Percentiles rank a stretch among this genome's conserved stretches.
phyloP scores from a whole-genome alignment of 1,140 invertebrate genomes.

The Thaumatotibia leucotreta region DNA sequence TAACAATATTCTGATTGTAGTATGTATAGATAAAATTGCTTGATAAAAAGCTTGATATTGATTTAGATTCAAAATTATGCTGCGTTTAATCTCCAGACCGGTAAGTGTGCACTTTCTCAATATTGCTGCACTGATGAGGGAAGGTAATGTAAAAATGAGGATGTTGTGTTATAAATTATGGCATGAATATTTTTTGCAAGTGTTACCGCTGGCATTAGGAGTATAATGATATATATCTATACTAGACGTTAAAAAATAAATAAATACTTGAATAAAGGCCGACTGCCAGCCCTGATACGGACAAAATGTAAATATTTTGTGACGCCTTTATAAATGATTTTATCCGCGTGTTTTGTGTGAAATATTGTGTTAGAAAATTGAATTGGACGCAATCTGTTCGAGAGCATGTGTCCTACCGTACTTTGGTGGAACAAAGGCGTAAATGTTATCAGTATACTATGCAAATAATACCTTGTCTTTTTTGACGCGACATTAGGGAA shows the following conservation, averaged over 20 bases:
- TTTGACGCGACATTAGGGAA: not conserved
- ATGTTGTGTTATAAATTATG: too few species aligned
- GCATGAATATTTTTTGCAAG: too few species aligned
- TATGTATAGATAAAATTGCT: too few species aligned
- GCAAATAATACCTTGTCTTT: not conserved
- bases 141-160: too few species aligned
- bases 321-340: constrained; percentile 71
- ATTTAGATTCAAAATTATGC: too few species aligned
- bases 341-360: constrained; percentile 63
- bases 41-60: too few species aligned
- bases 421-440: not conserved
- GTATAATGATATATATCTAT: too few species aligned
- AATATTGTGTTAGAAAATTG: constrained; percentile 67
- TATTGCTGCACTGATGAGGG: too few species aligned
- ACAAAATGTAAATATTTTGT: constrained; percentile 59
- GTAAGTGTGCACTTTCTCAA: too few species aligned
- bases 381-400: constrained; percentile 65
- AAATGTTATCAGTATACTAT: not conserved
- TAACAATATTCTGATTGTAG: too few species aligned
- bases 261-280: not conserved
- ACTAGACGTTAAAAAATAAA: not conserved
- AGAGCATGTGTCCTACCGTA: constrained; percentile 19
- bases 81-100: too few species aligned
- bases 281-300: constrained; percentile 32
- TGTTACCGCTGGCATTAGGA: too few species aligned